phyloP scores from a whole-genome alignment of 2,797 vertebrate genomes.

The Vireo griseus region DNA sequence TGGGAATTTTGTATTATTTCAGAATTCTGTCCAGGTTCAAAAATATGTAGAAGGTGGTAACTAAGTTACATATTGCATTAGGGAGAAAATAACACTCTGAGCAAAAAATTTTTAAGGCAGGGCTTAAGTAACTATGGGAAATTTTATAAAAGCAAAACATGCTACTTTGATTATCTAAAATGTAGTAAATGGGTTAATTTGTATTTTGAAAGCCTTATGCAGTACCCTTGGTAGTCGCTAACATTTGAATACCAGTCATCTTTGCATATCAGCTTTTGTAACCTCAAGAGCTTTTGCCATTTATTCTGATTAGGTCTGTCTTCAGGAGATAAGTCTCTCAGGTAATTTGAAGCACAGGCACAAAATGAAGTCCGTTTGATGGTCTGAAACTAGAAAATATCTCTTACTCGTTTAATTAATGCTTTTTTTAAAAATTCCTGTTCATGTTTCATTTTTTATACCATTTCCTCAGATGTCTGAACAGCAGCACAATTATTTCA shows the following conservation, averaged over 20 bases:
- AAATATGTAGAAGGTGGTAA: neutral
- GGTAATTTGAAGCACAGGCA: conserved; percentile 69
- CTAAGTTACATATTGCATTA: neutral
- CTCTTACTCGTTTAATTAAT: conserved; percentile 80
- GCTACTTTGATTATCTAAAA: conserved; percentile 38
- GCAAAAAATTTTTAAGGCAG: neutral
- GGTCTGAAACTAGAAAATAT: conserved; percentile 75
- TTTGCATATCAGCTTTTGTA: conserved; percentile 42
- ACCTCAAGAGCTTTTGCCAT: conserved; percentile 66
- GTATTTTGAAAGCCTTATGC: conserved; percentile 49
- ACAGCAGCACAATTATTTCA: conserved; percentile 51
- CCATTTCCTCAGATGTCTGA: conserved; percentile 63
- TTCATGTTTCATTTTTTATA: conserved; percentile 65
- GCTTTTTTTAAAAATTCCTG: conserved; percentile 62
- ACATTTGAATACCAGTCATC: conserved; percentile 58
- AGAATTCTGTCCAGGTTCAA: neutral
- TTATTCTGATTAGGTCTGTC: conserved; percentile 85
- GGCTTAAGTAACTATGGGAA: neutral
- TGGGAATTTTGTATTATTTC: neutral
- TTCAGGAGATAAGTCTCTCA: conserved; percentile 81
- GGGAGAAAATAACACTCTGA: neutral
- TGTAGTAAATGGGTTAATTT: conserved; percentile 50
- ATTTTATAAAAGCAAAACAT: conserved; percentile 26
- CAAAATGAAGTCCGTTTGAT: conserved; percentile 78
- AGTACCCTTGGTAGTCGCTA: neutral